These are phyloP conservation scores for Prorops nasuta DNA, from an alignment of 1,140 invertebrate species.

Conservation along the genomic window DNA sequence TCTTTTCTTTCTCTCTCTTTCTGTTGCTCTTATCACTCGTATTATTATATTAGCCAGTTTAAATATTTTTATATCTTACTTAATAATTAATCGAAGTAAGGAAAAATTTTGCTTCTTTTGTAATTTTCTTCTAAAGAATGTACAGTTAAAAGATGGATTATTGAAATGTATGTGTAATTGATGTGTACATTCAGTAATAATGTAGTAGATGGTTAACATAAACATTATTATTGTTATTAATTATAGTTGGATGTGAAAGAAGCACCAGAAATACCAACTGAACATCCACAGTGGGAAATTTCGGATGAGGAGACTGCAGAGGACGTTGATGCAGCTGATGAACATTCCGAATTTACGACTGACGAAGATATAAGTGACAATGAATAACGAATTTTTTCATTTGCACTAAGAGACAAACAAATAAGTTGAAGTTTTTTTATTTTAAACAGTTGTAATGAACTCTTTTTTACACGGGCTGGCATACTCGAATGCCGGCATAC, in stretches of 20 bases:
- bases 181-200: no score
- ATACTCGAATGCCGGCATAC: constrained; percentile 32
- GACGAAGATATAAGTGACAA: constrained; percentile 68
- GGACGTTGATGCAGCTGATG: constrained; percentile 66
- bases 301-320: constrained; percentile 90
- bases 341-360: constrained; percentile 71
- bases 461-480: constrained; percentile 35
- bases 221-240: constrained; percentile 26
- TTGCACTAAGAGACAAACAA: constrained; percentile 11
- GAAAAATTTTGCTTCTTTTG: no score
- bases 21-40: no score
- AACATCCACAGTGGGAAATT: constrained; percentile 95
- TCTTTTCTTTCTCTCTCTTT: no score
- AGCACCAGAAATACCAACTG: constrained; percentile 82
- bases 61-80: no score
- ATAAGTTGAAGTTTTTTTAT: constrained; percentile 24
- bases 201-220: no score
- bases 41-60: no score
- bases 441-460: constrained; percentile 28
- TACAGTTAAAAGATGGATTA: no score
- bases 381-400: constrained; percentile 45
- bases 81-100: no score
- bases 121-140: no score
- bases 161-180: no score
- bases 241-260: constrained; percentile 89